Conservation (phyloP, 2,113 vertebrate species). For the Rhinopomastus cyanomelas region DNA sequence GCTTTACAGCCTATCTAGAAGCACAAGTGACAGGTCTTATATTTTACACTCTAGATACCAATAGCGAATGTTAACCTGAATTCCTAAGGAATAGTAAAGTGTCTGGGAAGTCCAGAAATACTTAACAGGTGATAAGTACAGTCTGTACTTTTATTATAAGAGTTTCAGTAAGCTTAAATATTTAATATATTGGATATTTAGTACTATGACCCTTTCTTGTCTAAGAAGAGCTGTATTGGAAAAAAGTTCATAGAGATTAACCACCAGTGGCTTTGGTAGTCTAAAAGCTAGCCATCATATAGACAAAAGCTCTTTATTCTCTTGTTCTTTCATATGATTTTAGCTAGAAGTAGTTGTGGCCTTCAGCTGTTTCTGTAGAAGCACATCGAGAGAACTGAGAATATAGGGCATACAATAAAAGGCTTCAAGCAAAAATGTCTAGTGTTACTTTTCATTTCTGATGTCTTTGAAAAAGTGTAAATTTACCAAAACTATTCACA, state of each 20-base stretch:
- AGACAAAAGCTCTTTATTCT: not conserved
- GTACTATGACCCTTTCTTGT: not conserved
- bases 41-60: not conserved
- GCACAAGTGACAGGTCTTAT: not conserved
- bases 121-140: not conserved
- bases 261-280: not conserved
- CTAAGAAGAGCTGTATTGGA: not conserved
- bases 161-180: not conserved
- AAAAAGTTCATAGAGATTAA: not conserved
- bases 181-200: not conserved
- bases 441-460: not conserved
- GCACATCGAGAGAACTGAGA: not conserved
- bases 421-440: not conserved
- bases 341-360: not conserved
- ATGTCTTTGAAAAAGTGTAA: not conserved
- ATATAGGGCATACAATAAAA: not conserved
- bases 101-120: not conserved
- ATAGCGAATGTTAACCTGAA: not conserved
- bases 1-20: not conserved
- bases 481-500: not conserved
- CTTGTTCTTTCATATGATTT: not conserved
- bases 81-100: not conserved
- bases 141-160: not conserved
- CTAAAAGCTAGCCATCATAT: not conserved
- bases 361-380: not conserved